Evolutionary conservation across 2,888 invertebrate genomes (phyloP).

Genomic region (Protonemura montana): DNA sequence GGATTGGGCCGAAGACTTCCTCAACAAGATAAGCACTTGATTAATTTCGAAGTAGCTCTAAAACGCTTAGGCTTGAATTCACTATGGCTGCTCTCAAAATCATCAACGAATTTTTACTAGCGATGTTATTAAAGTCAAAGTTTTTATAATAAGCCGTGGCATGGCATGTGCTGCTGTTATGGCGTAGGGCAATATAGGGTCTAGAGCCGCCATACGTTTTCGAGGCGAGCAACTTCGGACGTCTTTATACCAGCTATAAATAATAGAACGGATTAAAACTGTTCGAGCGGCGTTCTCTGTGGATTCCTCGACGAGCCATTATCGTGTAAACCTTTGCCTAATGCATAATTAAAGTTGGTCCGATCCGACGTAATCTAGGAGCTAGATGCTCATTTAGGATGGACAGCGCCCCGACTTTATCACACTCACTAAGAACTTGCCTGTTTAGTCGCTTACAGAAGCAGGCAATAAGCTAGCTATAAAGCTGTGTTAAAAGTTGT

Average conservation of each 20-base stretch:
- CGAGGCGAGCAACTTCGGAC: background rate
- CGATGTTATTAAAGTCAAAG: background rate
- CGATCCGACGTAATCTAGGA: conserved; percentile 29
- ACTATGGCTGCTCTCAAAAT: background rate
- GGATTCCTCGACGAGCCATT: conserved; percentile 14
- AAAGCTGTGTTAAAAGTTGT: background rate
- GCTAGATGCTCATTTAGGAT: background rate
- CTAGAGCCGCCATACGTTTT: background rate
- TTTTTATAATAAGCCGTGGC: background rate
- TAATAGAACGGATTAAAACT: conserved; percentile 26
- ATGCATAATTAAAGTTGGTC: conserved; percentile 34
- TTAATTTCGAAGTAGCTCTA: no score
- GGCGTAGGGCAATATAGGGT: no score
- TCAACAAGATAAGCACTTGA: no score
- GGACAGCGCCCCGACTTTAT: background rate
- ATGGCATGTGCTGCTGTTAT: background rate
- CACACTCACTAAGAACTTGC: background rate
- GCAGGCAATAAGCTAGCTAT: background rate
- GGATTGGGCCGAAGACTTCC: no score
- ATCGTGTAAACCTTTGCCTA: conserved; percentile 20
- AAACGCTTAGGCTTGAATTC: no score
- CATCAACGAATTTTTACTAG: background rate
- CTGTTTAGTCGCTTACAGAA: background rate
- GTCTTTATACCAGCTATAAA: conserved; percentile 39
- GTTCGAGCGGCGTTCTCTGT: background rate